Base-by-base conservation (phyloP, 2,888 invertebrate genomes). In the Caenorhabditis wallacei region DNA sequence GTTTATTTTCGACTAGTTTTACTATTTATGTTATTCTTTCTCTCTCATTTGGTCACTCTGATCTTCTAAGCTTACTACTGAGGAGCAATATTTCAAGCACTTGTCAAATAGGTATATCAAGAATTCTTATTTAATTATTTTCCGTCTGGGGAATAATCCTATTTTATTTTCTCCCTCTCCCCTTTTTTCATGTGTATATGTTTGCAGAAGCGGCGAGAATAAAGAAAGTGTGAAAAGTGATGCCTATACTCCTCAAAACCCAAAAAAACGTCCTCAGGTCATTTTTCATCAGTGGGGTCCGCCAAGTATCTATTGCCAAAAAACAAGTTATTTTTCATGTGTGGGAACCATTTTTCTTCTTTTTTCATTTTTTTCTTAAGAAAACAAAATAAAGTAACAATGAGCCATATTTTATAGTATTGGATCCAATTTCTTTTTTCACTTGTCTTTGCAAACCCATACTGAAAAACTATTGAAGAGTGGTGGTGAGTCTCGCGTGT, bases 251-350 rank as follows among this genome's bases (percentile, higher is more conserved):
- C 48, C 46, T 35, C 59, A 37, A 59, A 66, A 57, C 43, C 43
- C 37, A 43, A 18, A 48, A 57, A 66, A 61, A 61, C 53, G 76
- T 68, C 69, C 69, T 59, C 78, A 78, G 78, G 63, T 69, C 78
- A 78, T 69, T 78, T 78, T 78, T 78, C 78, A 78, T 78, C 54
- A 70, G 22, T 75, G 61, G 51, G 63, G 43, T 40, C 24, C 13
- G 7, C 22, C 43, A n/a, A 76, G 76, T 76, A 68, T 68, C 68
- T 68, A 76, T 68, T 68, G 69, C 46, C 54, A 78, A 61, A 43
- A 35, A 78, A 78, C 78, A 69, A 78, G 78, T 78, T 78, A 78
- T 78, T 78, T 78, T 78, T 69, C 78, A 69, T 54, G 51, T 61
- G 57, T 51, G 63, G 69, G 69, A 69, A 78, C 51, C 76, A 59